Percentiles rank a stretch among this genome's conserved stretches.
Evolutionary conservation across 1,140 invertebrate genomes (phyloP).

Genomic region (Aethina tumida): DNA sequence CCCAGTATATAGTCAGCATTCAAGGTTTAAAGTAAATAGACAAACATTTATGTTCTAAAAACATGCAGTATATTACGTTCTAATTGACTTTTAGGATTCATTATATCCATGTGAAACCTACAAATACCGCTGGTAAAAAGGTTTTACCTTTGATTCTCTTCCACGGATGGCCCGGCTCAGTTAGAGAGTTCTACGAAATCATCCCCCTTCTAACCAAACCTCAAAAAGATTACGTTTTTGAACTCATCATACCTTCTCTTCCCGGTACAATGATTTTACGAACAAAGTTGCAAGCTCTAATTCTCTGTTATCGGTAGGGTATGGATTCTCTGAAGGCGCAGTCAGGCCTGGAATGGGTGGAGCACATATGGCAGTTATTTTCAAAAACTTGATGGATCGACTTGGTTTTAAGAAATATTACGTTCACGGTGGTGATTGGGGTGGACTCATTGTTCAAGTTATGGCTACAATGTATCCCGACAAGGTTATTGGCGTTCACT

Average conservation of each 20-base stretch:
- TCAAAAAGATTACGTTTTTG: conserved; percentile 57
- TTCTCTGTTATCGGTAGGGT: conserved; percentile 43
- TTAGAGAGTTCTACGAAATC: conserved; percentile 77
- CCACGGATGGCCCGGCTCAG: conserved; percentile 87
- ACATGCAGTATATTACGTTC: too few species aligned
- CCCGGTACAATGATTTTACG: conserved; percentile 36
- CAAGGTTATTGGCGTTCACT: conserved; percentile 56
- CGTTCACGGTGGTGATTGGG: conserved; percentile 81
- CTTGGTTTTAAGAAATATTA: conserved; percentile 69
- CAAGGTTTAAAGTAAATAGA: too few species aligned
- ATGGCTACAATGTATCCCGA: conserved; percentile 61
- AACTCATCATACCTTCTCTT: conserved; percentile 51
- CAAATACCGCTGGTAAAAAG: conserved; percentile 36
- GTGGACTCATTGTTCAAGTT: conserved; percentile 45
- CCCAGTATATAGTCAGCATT: conserved; percentile 63
- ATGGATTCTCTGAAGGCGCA: conserved; percentile 52
- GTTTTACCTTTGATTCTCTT: conserved; percentile 64
- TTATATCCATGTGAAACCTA: conserved; percentile 56
- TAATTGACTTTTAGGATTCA: too few species aligned
- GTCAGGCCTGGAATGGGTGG: conserved; percentile 46
- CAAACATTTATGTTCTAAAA: too few species aligned
- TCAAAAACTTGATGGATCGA: conserved; percentile 74
- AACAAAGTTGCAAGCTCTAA: background rate
- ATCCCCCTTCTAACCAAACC: conserved; percentile 59
- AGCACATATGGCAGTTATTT: conserved; percentile 57